Conservation (phyloP, 2,888 invertebrate species). For the Rhamnusium bicolor region DNA sequence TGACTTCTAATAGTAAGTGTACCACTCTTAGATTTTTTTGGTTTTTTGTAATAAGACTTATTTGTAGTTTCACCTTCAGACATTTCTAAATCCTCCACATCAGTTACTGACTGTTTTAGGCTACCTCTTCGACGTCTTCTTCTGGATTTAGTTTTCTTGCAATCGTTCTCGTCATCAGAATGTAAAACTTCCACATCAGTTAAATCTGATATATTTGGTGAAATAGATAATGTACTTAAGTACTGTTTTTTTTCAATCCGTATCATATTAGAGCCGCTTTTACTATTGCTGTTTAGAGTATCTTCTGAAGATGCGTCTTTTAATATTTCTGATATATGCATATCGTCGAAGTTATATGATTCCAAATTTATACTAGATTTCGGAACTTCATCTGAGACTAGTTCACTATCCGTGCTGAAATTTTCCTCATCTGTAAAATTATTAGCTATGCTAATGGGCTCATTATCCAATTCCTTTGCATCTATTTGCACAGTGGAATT, state of each 20-base stretch:
- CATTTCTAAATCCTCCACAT: slow-evolving; percentile 63
- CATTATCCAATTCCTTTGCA: neutral
- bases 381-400: slow-evolving; percentile 41
- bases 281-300: neutral
- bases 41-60: slow-evolving; percentile 23
- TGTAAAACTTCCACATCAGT: slow-evolving; percentile 68
- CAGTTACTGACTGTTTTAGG: slow-evolving; percentile 57
- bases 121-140: slow-evolving; percentile 53
- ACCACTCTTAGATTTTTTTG: slow-evolving; percentile 14
- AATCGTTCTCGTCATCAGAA: slow-evolving; percentile 62
- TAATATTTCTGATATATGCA: slow-evolving; percentile 26
- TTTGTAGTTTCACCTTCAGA: slow-evolving; percentile 55
- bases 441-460: slow-evolving; percentile 33
- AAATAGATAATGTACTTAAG: slow-evolving; percentile 34
- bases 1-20: slow-evolving; percentile 30
- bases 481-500: slow-evolving; percentile 44
- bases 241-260: too few species aligned
- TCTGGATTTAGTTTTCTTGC: slow-evolving; percentile 52
- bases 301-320: neutral
- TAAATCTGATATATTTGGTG: slow-evolving; percentile 50
- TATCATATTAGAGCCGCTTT: too few species aligned
- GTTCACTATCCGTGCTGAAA: slow-evolving; percentile 59
- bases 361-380: slow-evolving; percentile 47
- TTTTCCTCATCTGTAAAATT: slow-evolving; percentile 52
- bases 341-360: slow-evolving; percentile 39